Base-by-base conservation (phyloP, 2,113 vertebrate genomes). In the Clinocottus analis region DNA sequence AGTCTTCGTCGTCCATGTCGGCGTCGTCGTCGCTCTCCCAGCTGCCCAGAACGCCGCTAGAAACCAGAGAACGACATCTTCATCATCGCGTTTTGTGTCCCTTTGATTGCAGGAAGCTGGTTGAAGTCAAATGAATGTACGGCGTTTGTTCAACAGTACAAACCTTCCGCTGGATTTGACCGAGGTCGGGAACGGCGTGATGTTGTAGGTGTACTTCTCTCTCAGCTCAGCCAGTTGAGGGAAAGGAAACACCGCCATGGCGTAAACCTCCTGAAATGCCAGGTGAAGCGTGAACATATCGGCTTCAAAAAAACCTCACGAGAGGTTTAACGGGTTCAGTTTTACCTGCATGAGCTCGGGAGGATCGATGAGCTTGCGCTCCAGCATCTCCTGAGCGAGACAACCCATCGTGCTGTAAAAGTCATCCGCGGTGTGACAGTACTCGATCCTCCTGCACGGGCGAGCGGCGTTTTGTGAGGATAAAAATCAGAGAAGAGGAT, bases 181-280 rank as follows among this genome's bases (percentile, higher is more conserved):
- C 6, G 97, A 87, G 73, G 96, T 97, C 53, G 97, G 97, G 74
- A 99, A 99, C 1, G 98, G 98, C 66, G 97, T 99, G 73, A 99
- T 99, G 90, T 99, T 99, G 93, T 99, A 99, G 0, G 98, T 99
- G 78, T 99, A 99, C 75, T 99, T 99, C 94, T 99, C 98, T 76
- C 98, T 96, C 80, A 99, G 85, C 91, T 99, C 98, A 9, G 97
- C 95, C 93, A 99, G 87, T 60, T 99, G 98, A 67, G 98, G 98
- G 74, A 99, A 99, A 8, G 98, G 98, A 85, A 99, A 99, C 13
- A 95, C 95, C 7, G 97, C 97, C 95, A 99, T 97, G 68, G 96
- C 95, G 89, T 99, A 99, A 83, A 99, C 97, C 14, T 96, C 98
- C 98, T 99, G 21, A 35, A 56, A 7, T 29, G 2, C 1, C 1